Conservation (phyloP, 2,113 vertebrate genomes). For the Pagrus major region DNA sequence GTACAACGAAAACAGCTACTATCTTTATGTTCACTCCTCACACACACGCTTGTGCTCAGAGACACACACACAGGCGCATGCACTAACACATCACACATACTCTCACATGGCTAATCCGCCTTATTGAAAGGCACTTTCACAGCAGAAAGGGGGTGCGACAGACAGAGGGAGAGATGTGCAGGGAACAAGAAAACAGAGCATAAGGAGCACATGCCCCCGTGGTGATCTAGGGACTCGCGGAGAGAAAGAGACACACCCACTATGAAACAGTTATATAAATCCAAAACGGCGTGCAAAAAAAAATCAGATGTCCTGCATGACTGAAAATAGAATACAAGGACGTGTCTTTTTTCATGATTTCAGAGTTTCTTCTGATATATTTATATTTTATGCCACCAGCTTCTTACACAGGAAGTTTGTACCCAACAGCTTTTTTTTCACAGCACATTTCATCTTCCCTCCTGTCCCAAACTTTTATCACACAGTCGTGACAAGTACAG, state of each 20-base stretch:
- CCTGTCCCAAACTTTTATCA: background rate
- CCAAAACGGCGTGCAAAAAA: background rate
- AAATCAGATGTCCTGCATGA: background rate
- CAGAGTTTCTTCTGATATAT: background rate
- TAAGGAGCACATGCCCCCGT: background rate
- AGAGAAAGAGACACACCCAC: background rate
- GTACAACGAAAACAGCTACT: constrained; percentile 43
- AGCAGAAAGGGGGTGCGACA: background rate
- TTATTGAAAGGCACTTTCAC: constrained; percentile 37
- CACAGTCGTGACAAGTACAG: background rate
- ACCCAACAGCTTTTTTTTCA: background rate
- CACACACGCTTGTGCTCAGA: constrained; percentile 3
- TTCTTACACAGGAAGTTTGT: background rate
- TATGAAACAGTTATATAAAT: background rate
- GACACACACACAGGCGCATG: background rate
- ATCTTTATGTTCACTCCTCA: constrained; percentile 41
- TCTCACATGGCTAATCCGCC: constrained; percentile 32
- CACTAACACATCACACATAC: constrained; percentile 1
- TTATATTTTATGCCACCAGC: background rate
- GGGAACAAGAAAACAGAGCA: background rate
- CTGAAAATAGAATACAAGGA: background rate
- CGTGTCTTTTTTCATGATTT: background rate
- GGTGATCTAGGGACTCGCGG: background rate
- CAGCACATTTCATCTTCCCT: background rate
- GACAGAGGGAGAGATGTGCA: background rate